Evolutionary conservation across 2,113 vertebrate species (phyloP).

Genomic region (Lamprologus ornatipinnis): DNA sequence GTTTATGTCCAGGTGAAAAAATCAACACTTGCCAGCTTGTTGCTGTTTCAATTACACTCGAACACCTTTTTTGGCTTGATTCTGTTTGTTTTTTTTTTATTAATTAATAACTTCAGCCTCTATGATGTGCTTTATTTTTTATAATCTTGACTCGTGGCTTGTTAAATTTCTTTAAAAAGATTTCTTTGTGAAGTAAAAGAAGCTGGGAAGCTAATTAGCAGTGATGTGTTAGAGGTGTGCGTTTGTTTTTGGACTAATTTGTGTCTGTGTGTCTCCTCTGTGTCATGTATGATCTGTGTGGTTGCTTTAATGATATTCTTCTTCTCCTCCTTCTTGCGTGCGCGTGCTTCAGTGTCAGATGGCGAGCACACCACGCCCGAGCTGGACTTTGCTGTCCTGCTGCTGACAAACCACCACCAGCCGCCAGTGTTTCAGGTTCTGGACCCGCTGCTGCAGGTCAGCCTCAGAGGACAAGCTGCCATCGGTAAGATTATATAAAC

Average conservation of each 20-base stretch:
- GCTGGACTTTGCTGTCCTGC: conserved; percentile 83
- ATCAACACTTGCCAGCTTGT: rapidly evolving
- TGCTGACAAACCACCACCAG: conserved; percentile 77
- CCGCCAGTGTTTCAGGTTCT: conserved; percentile 80
- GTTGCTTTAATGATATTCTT: background rate
- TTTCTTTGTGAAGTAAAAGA: background rate
- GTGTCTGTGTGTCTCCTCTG: background rate
- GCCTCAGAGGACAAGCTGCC: conserved; percentile 75
- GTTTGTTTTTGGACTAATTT: background rate
- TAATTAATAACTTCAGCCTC: background rate
- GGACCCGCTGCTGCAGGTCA: conserved; percentile 82
- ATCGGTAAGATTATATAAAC: conserved; percentile 73
- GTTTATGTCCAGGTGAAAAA: rapidly evolving
- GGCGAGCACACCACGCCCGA: conserved; percentile 83
- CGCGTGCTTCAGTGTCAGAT: conserved; percentile 77
- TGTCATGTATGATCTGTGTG: background rate
- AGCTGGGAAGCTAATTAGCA: background rate
- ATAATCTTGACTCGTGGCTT: background rate
- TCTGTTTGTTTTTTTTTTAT: background rate
- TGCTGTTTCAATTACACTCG: background rate
- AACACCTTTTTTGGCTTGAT: background rate
- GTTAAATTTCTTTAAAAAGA: background rate
- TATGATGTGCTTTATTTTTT: background rate
- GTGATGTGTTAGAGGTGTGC: background rate
- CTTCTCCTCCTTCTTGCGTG: rapidly evolving